Conservation (phyloP, 2,113 vertebrate species). For the Colinus virginianus region DNA sequence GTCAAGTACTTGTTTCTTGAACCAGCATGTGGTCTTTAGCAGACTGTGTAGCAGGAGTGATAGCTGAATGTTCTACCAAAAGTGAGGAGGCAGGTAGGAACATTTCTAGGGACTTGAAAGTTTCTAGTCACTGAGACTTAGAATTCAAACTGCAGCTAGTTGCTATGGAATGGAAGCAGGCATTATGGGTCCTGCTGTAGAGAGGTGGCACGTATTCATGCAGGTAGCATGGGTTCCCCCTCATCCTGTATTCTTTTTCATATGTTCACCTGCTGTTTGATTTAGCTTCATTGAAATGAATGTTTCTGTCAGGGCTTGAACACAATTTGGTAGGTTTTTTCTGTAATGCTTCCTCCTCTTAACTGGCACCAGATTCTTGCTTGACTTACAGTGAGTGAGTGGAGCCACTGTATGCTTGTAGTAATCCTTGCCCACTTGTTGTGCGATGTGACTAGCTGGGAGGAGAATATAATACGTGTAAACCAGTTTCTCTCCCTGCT, state of each 20-base stretch:
- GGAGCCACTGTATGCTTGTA: background rate
- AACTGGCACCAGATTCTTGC: background rate
- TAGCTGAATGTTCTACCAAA: background rate
- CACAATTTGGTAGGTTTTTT: background rate
- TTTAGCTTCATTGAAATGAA: background rate
- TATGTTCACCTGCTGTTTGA: background rate
- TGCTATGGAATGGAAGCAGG: background rate
- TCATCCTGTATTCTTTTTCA: background rate
- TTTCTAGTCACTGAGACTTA: background rate
- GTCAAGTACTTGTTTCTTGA: background rate
- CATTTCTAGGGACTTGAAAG: background rate
- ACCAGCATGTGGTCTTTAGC: background rate
- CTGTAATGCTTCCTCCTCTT: background rate
- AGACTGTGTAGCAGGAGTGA: fast-evolving
- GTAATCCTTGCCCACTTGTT: background rate
- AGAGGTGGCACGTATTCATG: background rate
- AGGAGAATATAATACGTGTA: background rate
- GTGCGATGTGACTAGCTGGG: background rate
- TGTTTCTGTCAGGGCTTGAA: background rate
- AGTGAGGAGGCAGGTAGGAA: background rate
- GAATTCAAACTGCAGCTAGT: background rate
- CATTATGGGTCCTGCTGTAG: background rate
- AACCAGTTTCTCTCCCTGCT: background rate
- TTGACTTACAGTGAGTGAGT: background rate
- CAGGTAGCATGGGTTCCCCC: background rate